Base-by-base conservation (phyloP, 2,113 vertebrate species). In the Menura novaehollandiae region DNA sequence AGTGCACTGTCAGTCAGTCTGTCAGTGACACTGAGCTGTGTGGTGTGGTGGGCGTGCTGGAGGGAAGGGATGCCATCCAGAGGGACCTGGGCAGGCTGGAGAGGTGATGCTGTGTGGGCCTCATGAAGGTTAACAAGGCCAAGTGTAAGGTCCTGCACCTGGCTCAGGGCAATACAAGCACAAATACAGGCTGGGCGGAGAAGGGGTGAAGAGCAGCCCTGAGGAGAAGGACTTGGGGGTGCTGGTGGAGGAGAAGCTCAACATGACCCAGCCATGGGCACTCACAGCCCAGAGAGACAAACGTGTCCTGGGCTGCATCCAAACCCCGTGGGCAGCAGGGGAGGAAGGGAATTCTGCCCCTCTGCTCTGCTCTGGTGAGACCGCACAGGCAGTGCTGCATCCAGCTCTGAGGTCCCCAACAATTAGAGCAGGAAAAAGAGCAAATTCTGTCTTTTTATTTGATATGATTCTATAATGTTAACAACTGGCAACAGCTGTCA, bases 191-290 rank as follows among this genome's bases (percentile, higher is more conserved):
- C 35, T 51, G 35, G 46, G 52, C 30, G 60, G 55, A 15, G 35
- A 35, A 60, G 39, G 46, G 43, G 30, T 19, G 24, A 22, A 9
- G 55, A 8, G 64, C 53, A 82, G 64, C 35, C 55, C 46, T 30
- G 66, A 52, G 37, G 67, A 15, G 37, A 43, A 59, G 53, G 8
- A 8, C 28, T 22, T 41, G 43, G n/a, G 22, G 22, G 14, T 33
- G 28, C 30, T 69, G 64, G n/a, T 53, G 53, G 18, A 56, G 22
- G 28, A 82, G 53, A 15, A 69, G 64, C 28, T 49, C 44, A 59
- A 2, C 24, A 23, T 0, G 5, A 7, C 28, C 64, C 7, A 0
- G 44, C 64, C 46, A 15, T 23, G 53, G 12, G 53, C 64, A 15
- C 39, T 47, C 13, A 2, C 13, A 59, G 23, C 53, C 35, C 44